These are phyloP conservation scores for Antrozous pallidus DNA, from an alignment of 2,797 vertebrate species.

Conservation along the genomic window DNA sequence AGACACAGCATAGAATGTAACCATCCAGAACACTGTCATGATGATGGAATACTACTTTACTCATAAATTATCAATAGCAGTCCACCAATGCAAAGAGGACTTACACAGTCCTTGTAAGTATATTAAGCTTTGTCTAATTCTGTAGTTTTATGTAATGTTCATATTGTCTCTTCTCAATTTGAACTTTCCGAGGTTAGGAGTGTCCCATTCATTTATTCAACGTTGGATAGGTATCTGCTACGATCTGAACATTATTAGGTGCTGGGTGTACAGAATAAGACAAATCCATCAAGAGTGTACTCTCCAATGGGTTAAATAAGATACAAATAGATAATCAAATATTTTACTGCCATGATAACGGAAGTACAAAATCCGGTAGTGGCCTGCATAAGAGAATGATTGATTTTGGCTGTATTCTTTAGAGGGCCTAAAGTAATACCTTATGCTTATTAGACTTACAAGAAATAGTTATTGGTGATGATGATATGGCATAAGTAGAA, in stretches of 20 bases:
- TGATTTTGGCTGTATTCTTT: conserved; percentile 51
- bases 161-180: neutral
- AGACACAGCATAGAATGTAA: neutral
- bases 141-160: neutral
- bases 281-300: neutral
- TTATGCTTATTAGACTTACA: conserved; percentile 58
- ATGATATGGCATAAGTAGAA: conserved; percentile 43
- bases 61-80: neutral
- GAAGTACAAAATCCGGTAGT: neutral
- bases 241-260: neutral
- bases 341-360: neutral
- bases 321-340: conserved; percentile 26
- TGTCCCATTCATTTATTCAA: neutral
- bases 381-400: neutral
- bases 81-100: neutral
- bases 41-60: neutral
- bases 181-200: neutral
- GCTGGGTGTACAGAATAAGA: neutral
- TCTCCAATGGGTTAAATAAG: neutral
- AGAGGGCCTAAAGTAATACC: conserved; percentile 24
- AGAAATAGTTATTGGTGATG: conserved; percentile 51
- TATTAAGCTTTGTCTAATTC: neutral
- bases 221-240: neutral
- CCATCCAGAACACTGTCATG: neutral
- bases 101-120: neutral